These are phyloP conservation scores for Rafetus swinhoei DNA, from an alignment of 2,113 vertebrate genomes.

Conservation along the genomic window DNA sequence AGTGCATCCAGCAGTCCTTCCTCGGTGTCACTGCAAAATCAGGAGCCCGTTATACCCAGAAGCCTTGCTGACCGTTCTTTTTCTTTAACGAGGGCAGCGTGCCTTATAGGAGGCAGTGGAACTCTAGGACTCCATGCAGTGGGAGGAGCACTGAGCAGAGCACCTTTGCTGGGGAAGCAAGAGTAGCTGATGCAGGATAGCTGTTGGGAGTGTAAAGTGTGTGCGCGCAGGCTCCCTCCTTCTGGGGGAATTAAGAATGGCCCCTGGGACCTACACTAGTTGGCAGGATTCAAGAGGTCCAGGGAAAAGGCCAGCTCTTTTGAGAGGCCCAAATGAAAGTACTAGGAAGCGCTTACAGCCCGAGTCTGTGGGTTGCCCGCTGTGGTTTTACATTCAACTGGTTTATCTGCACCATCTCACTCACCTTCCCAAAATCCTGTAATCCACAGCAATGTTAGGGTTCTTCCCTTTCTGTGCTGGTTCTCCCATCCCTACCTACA, in stretches of 20 bases:
- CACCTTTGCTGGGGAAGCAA: background rate
- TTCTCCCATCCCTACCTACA: background rate
- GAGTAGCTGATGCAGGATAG: background rate
- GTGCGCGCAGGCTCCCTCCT: background rate
- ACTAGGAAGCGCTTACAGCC: background rate
- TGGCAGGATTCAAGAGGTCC: background rate
- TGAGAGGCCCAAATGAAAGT: background rate
- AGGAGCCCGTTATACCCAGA: background rate
- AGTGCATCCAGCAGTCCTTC: background rate
- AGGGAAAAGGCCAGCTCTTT: background rate
- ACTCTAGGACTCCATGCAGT: background rate
- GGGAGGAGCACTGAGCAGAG: background rate
- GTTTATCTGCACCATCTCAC: background rate
- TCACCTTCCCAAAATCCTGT: background rate
- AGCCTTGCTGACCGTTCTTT: constrained; percentile 10
- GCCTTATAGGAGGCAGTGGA: background rate
- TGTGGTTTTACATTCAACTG: fast-evolving
- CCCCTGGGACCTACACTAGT: background rate
- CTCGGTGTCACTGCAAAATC: background rate
- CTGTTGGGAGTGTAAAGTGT: background rate
- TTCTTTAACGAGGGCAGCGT: background rate
- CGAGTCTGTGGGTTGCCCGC: background rate
- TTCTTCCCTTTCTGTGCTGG: background rate
- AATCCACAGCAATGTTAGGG: background rate
- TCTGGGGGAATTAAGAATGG: background rate